phyloP scores from a whole-genome alignment of 1,140 invertebrate species.

The Melipona quadrifasciata region DNA sequence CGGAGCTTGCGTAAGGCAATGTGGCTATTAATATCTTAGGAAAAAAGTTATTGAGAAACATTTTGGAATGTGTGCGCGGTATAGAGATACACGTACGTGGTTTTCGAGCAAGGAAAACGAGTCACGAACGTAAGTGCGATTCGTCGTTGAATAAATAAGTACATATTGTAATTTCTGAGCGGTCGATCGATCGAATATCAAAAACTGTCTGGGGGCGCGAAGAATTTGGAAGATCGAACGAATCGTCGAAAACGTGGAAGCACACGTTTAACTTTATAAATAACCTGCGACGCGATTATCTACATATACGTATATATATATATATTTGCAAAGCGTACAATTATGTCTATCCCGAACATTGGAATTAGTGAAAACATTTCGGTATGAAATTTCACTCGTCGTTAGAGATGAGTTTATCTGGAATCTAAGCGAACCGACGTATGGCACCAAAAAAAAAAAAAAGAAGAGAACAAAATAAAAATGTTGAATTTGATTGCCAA shows the following conservation, averaged over 20 bases:
- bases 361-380: not conserved
- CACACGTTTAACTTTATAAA: constrained; percentile 32
- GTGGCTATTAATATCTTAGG: not conserved
- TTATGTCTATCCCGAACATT: not conserved
- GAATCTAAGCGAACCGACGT: not conserved
- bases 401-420: no score
- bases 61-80: not conserved
- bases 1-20: not conserved
- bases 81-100: no score
- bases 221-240: not conserved
- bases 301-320: not conserved
- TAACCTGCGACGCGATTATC: constrained; percentile 34
- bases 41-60: not conserved
- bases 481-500: no score
- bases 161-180: no score
- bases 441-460: not conserved
- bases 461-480: no score
- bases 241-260: constrained; percentile 13
- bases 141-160: not conserved
- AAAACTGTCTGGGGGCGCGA: not conserved
- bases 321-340: constrained; percentile 14
- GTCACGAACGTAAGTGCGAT: not conserved
- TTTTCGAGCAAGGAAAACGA: not conserved
- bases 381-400: not conserved
- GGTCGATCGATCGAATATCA: not conserved